Conservation (phyloP, 2,113 vertebrate species). For the Bujurquina vittata region DNA sequence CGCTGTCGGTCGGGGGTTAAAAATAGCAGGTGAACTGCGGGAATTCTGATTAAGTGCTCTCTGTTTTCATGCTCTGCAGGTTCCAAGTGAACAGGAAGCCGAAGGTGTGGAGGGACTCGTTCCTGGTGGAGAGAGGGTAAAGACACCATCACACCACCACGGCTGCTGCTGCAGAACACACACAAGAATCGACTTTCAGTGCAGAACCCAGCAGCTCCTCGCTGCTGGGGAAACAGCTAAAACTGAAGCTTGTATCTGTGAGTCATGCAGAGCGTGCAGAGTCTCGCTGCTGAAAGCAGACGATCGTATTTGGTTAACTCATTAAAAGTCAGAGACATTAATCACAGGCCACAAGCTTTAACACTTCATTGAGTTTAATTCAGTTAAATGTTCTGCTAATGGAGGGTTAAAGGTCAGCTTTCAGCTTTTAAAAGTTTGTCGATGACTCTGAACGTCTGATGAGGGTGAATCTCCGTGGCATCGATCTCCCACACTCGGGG, state of each 20-base stretch:
- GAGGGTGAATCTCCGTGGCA: neutral
- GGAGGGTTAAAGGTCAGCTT: neutral
- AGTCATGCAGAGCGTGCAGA: neutral
- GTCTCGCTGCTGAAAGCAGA: neutral
- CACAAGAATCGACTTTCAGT: neutral
- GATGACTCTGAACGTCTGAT: too few species aligned
- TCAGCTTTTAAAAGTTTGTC: neutral
- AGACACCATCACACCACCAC: neutral
- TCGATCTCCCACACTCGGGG: accelerated
- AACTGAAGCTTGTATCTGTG: accelerated
- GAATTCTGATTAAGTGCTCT: neutral
- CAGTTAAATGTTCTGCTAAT: neutral
- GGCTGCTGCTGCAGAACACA: neutral
- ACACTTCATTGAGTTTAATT: neutral
- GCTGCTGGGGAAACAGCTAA: neutral
- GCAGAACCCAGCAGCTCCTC: neutral
- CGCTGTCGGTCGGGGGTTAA: neutral
- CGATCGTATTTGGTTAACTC: neutral
- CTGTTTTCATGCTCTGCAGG: constrained; percentile 69
- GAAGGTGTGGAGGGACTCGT: constrained; percentile 94
- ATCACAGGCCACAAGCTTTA: neutral
- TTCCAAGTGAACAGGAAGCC: constrained; percentile 92
- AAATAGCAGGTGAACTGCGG: neutral
- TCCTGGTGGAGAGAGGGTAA: constrained; percentile 98
- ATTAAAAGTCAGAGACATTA: neutral